phyloP scores from a whole-genome alignment of 1,140 invertebrate species.

The Sarcophaga peregrina region DNA sequence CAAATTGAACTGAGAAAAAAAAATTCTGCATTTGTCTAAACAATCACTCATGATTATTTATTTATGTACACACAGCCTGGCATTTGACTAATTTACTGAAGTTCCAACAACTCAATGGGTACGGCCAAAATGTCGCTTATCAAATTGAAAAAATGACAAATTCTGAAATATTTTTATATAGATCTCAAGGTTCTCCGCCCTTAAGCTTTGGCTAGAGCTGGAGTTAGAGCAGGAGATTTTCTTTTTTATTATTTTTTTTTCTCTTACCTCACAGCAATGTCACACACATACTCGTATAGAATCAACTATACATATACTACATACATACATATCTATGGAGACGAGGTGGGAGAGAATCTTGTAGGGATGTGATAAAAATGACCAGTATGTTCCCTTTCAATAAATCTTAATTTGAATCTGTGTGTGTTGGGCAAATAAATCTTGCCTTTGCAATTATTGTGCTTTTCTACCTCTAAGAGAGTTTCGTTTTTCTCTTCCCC shows the following conservation, averaged over 20 bases:
- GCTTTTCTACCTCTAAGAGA: constrained; percentile 22
- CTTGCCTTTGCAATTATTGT: constrained; percentile 21
- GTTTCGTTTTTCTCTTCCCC: too few relatives aligned
- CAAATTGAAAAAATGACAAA: constrained; percentile 5
- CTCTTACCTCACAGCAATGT: background rate
- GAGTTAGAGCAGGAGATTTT: too few relatives aligned
- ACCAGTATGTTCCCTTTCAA: constrained; percentile 6
- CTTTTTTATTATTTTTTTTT: background rate
- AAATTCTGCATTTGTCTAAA: too few relatives aligned
- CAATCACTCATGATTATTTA: too few relatives aligned
- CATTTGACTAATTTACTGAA: background rate
- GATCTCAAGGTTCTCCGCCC: background rate
- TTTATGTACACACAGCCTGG: background rate
- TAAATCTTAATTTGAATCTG: constrained; percentile 37
- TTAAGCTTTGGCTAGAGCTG: too few relatives aligned
- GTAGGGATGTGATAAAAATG: constrained; percentile 34
- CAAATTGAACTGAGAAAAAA: too few relatives aligned
- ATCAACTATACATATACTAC: too few relatives aligned
- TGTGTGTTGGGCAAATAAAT: constrained; percentile 23
- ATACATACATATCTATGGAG: too few relatives aligned
- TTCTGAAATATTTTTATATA: background rate
- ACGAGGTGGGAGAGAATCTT: background rate
- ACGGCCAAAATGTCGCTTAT: background rate
- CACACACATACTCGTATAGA: too few relatives aligned
- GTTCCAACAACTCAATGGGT: background rate